phyloP scores from a whole-genome alignment of 2,888 invertebrate genomes.

The Lasius platythorax region DNA sequence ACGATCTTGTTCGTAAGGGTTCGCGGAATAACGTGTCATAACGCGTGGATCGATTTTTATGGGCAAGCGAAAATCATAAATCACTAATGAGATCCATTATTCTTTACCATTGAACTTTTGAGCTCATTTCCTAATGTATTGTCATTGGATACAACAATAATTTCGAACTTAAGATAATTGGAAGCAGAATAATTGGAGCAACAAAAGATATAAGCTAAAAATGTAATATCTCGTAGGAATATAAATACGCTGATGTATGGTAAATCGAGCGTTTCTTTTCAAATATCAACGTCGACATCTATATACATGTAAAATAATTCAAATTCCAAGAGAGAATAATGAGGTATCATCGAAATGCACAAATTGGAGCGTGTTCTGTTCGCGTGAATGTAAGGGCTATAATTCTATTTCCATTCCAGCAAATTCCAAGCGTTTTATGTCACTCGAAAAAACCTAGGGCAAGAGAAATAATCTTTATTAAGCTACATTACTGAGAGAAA shows the following conservation, averaged over 20 bases:
- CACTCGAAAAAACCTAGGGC: background rate
- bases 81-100: background rate
- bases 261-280: conserved; percentile 13
- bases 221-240: background rate
- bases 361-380: conserved; percentile 22
- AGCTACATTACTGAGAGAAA: background rate
- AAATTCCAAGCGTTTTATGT: conserved; percentile 35
- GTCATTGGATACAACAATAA: background rate
- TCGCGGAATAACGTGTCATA: background rate
- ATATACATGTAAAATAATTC: conserved; percentile 23
- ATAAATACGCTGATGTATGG: background rate
- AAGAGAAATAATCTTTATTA: conserved; percentile 14
- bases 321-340: conserved; percentile 26
- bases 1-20: background rate
- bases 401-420: conserved; percentile 29
- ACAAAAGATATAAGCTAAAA: background rate
- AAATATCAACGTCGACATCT: background rate
- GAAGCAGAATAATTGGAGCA: background rate
- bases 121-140: background rate
- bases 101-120: background rate
- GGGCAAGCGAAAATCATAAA: conserved; percentile 10
- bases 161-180: background rate
- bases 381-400: conserved; percentile 35
- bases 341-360: conserved; percentile 14
- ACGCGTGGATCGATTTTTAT: conserved; percentile 5